A percentile compares a stretch with the other conserved stretches of the same genome.
Evolutionary conservation across 2,113 vertebrate genomes (phyloP).

Genomic region (Mixornis gularis): DNA sequence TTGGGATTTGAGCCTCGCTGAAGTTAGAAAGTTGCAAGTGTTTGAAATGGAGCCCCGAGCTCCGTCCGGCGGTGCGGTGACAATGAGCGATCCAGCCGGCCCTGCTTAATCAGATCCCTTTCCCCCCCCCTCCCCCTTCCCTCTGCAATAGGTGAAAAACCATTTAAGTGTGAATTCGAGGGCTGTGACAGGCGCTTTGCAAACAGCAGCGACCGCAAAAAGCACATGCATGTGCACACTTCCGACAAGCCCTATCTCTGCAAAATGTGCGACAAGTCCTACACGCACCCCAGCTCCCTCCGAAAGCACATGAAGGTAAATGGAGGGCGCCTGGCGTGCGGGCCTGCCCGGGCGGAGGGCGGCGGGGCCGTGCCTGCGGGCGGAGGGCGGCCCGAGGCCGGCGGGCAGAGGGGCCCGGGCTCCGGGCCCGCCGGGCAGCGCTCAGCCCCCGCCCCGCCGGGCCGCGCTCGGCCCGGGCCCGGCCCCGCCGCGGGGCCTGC

Average conservation of each 20-base stretch:
- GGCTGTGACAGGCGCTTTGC: conserved; percentile 98
- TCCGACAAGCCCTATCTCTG: conserved; percentile 98
- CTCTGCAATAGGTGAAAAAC: conserved; percentile 88
- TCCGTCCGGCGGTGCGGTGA: neutral
- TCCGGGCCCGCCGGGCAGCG: too few species aligned
- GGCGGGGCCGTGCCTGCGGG: neutral
- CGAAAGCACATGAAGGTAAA: conserved; percentile 99
- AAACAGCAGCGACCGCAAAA: conserved; percentile 99
- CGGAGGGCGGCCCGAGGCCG: neutral
- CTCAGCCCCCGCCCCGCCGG: too few species aligned
- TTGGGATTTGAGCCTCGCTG: neutral
- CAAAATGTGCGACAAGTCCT: conserved; percentile 99
- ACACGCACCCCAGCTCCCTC: conserved; percentile 97
- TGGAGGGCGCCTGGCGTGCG: neutral
- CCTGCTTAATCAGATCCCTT: conserved; percentile 25
- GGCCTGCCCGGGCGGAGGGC: neutral
- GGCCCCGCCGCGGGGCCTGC: too few species aligned
- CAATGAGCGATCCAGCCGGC: neutral
- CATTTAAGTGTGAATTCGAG: conserved; percentile 98
- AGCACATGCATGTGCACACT: conserved; percentile 99
- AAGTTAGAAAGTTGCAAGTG: conserved; percentile 24
- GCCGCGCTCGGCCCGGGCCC: too few species aligned
- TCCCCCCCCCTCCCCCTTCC: neutral
- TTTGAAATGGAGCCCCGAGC: neutral
- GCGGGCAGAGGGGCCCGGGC: too few species aligned